A percentile compares a stretch with the other conserved stretches of the same genome.
Conservation (phyloP, 2,797 vertebrate species). For the Lates japonicus region DNA sequence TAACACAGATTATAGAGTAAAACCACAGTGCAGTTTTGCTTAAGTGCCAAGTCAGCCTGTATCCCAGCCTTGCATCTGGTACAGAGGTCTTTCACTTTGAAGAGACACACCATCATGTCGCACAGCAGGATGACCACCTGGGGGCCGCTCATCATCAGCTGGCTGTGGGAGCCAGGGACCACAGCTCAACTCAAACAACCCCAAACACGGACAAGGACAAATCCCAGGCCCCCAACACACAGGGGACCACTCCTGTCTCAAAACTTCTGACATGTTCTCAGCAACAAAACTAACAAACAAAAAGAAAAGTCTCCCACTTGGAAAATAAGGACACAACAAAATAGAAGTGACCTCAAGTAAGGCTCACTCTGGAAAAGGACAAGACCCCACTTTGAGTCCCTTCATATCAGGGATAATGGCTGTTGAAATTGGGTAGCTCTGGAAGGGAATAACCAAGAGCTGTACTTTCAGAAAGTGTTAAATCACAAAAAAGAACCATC, state of each 20-base stretch:
- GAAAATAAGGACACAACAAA: constrained; percentile 35
- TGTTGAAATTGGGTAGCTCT: constrained; percentile 25
- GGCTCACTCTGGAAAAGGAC: neutral
- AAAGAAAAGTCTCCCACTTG: constrained; percentile 17
- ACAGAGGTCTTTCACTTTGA: constrained; percentile 41
- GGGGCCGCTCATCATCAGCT: constrained; percentile 53
- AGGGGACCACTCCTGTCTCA: constrained; percentile 27
- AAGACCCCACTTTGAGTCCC: neutral
- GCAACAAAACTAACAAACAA: constrained; percentile 26
- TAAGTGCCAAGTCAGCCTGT: neutral
- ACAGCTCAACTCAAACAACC: constrained; percentile 46
- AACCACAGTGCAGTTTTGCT: constrained; percentile 1
- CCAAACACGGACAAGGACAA: constrained; percentile 59
- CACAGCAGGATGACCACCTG: constrained; percentile 44
- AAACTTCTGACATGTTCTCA: constrained; percentile 48
- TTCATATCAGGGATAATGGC: constrained; percentile 29
- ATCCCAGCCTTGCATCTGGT: constrained; percentile 33
- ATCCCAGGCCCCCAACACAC: constrained; percentile 48
- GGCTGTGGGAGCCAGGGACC: constrained; percentile 49
- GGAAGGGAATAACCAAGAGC: constrained; percentile 15
- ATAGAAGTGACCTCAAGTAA: constrained; percentile 39
- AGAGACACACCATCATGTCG: constrained; percentile 45
- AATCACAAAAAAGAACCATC: constrained; percentile 14
- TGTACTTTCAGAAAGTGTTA: constrained; percentile 23
- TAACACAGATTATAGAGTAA: constrained; percentile 1